Conservation (phyloP, 2,888 invertebrate genomes). For the Heliconius ethilla region DNA sequence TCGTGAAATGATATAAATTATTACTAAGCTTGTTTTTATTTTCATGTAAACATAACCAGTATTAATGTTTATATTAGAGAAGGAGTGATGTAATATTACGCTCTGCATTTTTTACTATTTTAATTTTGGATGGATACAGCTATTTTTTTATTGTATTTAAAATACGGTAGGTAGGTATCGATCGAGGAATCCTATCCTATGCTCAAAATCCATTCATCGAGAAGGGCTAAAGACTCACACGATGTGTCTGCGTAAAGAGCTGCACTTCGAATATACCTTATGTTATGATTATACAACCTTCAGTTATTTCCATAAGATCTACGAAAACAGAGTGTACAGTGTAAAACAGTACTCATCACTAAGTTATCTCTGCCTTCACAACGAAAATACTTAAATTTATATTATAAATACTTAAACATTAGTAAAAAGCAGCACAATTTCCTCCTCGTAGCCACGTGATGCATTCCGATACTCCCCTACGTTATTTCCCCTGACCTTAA, state of each 20-base stretch:
- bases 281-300: too few species aligned
- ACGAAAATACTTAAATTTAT: neutral
- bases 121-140: too few species aligned
- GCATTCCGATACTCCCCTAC: slow-evolving; percentile 7
- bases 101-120: too few species aligned
- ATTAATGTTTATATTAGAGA: neutral
- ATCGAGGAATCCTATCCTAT: too few species aligned
- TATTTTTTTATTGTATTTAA: too few species aligned
- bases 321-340: neutral
- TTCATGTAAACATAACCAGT: neutral
- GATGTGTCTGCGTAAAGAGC: too few species aligned
- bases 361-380: neutral
- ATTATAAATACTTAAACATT: neutral
- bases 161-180: too few species aligned
- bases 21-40: neutral
- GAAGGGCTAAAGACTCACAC: too few species aligned
- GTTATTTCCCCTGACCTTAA: slow-evolving; percentile 17
- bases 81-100: neutral
- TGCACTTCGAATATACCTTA: too few species aligned
- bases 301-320: neutral
- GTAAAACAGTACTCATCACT: too few species aligned
- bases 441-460: neutral
- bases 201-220: too few species aligned
- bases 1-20: neutral
- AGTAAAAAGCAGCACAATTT: neutral